Evolutionary conservation across 2,797 vertebrate species (phyloP).

Genomic region (Calcarius lapponicus): DNA sequence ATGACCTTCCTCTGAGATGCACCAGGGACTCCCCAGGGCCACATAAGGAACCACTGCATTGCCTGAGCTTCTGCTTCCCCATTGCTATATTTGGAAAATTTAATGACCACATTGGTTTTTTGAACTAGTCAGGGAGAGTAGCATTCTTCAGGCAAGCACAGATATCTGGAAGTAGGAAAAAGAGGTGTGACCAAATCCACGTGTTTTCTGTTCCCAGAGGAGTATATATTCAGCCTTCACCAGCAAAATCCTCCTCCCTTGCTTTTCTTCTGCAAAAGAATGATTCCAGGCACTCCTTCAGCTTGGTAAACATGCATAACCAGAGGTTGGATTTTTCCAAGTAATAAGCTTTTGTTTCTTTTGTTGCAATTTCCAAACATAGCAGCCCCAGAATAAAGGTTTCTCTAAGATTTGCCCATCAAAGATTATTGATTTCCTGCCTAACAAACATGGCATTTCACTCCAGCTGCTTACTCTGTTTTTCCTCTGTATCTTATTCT

Average conservation of each 20-base stretch:
- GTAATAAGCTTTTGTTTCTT: constrained; percentile 22
- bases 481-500: not conserved
- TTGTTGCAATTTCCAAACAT: constrained; percentile 19
- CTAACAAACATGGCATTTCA: constrained; percentile 13
- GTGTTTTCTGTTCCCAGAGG: constrained; percentile 15
- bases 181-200: constrained; percentile 33
- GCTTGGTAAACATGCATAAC: constrained; percentile 18
- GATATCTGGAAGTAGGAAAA: constrained; percentile 40
- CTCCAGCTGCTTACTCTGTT: not conserved
- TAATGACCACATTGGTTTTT: not conserved
- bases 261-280: constrained; percentile 21
- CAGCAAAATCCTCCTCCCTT: constrained; percentile 20
- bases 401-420: constrained; percentile 4
- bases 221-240: not conserved
- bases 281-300: constrained; percentile 18
- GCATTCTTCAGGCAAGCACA: not conserved
- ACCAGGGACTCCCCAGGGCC: not conserved
- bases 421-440: constrained; percentile 25
- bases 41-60: not conserved
- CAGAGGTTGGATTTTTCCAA: not conserved
- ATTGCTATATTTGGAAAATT: not conserved
- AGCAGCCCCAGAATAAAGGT: constrained; percentile 18
- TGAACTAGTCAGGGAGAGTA: not conserved
- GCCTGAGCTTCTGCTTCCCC: not conserved
- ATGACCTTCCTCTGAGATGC: not conserved